A percentile compares a stretch with the other conserved stretches of the same genome.
These are phyloP conservation scores for Chymomyza procnemis DNA, from an alignment of 2,888 invertebrate genomes.

Conservation along the genomic window DNA sequence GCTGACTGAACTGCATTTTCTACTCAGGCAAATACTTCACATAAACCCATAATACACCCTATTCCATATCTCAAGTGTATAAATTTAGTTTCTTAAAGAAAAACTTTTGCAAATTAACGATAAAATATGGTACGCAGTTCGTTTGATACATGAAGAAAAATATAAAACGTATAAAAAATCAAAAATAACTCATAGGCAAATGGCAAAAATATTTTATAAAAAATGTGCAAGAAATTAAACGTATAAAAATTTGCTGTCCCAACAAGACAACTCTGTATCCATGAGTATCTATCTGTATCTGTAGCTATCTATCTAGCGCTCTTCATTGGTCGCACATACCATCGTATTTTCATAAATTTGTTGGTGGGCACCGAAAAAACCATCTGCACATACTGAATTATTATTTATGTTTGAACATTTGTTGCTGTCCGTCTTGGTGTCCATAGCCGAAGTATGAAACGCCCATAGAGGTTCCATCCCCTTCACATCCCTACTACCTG, in stretches of 20 bases:
- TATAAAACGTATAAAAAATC: slow-evolving; percentile 2
- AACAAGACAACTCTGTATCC: slow-evolving; percentile 54
- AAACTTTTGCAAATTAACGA: slow-evolving; percentile 56
- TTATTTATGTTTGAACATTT: slow-evolving; percentile 71
- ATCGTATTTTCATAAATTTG: slow-evolving; percentile 16
- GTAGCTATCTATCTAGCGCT: slow-evolving; percentile 1
- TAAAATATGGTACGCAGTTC: slow-evolving; percentile 56
- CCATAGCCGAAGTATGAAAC: not conserved
- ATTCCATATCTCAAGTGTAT: not conserved
- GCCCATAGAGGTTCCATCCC: slow-evolving; percentile 1
- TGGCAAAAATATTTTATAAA: slow-evolving; percentile 16
- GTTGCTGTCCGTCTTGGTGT: slow-evolving; percentile 57
- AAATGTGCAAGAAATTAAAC: slow-evolving; percentile 12
- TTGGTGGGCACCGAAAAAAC: slow-evolving; percentile 16
- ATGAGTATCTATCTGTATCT: slow-evolving; percentile 16
- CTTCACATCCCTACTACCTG: slow-evolving; percentile 36
- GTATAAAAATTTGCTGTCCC: slow-evolving; percentile 22
- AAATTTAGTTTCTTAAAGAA: slow-evolving; percentile 29
- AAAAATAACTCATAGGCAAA: slow-evolving; percentile 6
- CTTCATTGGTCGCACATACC: not conserved
- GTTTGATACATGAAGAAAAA: slow-evolving; percentile 20
- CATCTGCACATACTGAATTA: slow-evolving; percentile 23
- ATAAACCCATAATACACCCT: not conserved
- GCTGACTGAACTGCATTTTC: too few relatives aligned
- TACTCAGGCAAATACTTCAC: too few relatives aligned